These are phyloP conservation scores for Antheraea yamamai DNA, from an alignment of 2,888 invertebrate species.

Conservation along the genomic window DNA sequence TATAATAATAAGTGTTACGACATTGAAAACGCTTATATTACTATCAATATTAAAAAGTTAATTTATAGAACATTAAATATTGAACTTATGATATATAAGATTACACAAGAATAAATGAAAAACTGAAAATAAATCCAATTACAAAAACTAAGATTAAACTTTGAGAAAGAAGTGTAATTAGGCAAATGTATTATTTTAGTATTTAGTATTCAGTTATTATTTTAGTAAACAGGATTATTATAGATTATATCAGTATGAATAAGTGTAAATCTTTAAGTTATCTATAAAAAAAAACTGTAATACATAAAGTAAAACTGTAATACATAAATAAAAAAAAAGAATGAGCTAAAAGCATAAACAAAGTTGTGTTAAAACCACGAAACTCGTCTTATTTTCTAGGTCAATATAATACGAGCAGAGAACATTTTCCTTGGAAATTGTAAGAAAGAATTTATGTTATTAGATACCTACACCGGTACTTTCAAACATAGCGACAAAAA, in stretches of 20 bases:
- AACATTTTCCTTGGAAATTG: constrained; percentile 15
- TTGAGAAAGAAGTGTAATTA: background rate
- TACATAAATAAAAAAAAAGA: constrained; percentile 1
- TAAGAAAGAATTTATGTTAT: constrained; percentile 38
- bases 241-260: background rate
- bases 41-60: too few relatives aligned
- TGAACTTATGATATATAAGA: too few relatives aligned
- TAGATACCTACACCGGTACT: constrained; percentile 34
- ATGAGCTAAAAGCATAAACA: constrained; percentile 1
- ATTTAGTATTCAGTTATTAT: background rate
- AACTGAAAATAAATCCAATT: too few relatives aligned
- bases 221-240: background rate
- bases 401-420: constrained; percentile 16
- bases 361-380: constrained; percentile 9
- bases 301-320: background rate
- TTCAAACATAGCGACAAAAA: constrained; percentile 47
- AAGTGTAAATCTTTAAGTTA: background rate
- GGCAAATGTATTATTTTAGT: background rate
- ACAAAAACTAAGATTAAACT: too few relatives aligned
- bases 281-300: too few relatives aligned
- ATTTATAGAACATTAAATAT: too few relatives aligned
- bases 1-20: too few relatives aligned
- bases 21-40: too few relatives aligned
- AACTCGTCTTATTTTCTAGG: constrained; percentile 19
- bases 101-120: too few relatives aligned